phyloP scores from a whole-genome alignment of 2,797 vertebrate species.

The Atherinosoma microstoma region DNA sequence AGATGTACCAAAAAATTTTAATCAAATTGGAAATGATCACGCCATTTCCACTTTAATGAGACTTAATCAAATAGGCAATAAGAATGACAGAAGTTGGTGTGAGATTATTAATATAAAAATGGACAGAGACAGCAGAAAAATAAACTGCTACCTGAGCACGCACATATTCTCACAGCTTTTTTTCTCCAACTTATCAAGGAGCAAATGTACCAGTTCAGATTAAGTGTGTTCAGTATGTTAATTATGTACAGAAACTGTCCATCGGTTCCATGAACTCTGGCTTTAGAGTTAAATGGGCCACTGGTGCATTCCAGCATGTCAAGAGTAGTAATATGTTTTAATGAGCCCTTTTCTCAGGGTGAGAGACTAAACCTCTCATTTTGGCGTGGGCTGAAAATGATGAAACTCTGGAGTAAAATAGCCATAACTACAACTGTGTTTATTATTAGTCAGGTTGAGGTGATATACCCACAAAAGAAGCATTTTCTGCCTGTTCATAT shows the following conservation, averaged over 20 bases:
- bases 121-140: no score
- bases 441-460: neutral
- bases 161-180: neutral
- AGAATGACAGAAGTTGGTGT: neutral
- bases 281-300: constrained; percentile 49
- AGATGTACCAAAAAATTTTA: no score
- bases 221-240: constrained; percentile 45
- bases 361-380: constrained; percentile 58
- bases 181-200: constrained; percentile 4
- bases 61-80: neutral
- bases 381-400: constrained; percentile 39
- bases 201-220: constrained; percentile 13
- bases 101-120: neutral
- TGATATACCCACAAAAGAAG: neutral
- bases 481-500: neutral
- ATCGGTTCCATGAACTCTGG: constrained; percentile 48
- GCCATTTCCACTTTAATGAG: no score
- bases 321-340: constrained; percentile 65
- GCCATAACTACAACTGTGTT: constrained; percentile 20
- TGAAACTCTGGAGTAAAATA: constrained; percentile 40
- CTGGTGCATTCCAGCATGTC: constrained; percentile 58
- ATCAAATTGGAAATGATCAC: no score
- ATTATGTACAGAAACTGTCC: constrained; percentile 54
- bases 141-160: neutral
- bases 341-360: constrained; percentile 55